Conservation (phyloP, 2,888 invertebrate species). For the Agonopterix subpropinquella region DNA sequence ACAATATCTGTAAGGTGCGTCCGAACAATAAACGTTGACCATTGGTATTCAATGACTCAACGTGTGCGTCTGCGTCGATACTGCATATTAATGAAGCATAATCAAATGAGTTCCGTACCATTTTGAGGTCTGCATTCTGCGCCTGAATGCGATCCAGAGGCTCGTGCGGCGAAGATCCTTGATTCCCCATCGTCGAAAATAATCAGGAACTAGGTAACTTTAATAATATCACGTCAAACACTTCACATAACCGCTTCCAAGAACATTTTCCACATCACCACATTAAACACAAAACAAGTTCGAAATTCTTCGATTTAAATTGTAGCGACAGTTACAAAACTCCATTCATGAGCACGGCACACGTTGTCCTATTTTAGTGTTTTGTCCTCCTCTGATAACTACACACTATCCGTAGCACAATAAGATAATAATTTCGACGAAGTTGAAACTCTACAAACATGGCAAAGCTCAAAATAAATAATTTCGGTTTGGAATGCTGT, state of each 20-base stretch:
- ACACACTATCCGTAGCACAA: conserved; percentile 49
- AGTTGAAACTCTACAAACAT: conserved; percentile 63
- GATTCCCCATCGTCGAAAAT: conserved; percentile 82
- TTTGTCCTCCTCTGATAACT: conserved; percentile 53
- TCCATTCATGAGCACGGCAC: conserved; percentile 39
- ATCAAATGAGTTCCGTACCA: conserved; percentile 40
- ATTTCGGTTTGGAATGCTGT: conserved; percentile 48
- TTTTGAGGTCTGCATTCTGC: conserved; percentile 65
- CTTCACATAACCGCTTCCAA: conserved; percentile 27
- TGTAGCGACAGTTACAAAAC: conserved; percentile 37
- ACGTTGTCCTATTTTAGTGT: conserved; percentile 41
- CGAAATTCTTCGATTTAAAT: conserved; percentile 18
- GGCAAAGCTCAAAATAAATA: conserved; percentile 61
- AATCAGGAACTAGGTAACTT: conserved; percentile 17
- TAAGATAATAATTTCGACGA: conserved; percentile 64
- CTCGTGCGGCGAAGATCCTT: conserved; percentile 88
- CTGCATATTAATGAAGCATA: conserved; percentile 30
- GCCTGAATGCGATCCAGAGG: conserved; percentile 83
- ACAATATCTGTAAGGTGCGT: conserved; percentile 10
- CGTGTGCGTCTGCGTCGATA: conserved; percentile 8
- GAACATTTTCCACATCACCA: conserved; percentile 20
- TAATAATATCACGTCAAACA: conserved; percentile 31
- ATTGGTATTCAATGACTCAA: conserved; percentile 28
- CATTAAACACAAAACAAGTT: neutral
- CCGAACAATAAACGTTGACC: conserved; percentile 27